Conservation (phyloP, 2,113 vertebrate species). For the Paramisgurnus dabryanus region DNA sequence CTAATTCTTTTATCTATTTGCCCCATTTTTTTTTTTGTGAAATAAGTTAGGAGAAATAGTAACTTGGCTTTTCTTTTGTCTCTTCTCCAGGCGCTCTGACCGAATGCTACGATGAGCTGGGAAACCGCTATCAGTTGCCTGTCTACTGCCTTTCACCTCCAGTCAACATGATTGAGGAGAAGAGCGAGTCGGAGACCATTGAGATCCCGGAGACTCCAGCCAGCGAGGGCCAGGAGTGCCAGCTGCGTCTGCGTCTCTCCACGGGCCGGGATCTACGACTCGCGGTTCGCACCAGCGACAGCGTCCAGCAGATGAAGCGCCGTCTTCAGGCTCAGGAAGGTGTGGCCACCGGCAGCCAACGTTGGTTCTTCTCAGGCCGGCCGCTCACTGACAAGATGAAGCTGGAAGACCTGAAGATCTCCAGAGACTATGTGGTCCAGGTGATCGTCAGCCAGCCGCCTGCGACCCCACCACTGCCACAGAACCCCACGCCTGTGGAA, state of each 20-base stretch:
- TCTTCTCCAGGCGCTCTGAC: conserved; percentile 84
- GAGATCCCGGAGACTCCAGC: conserved; percentile 79
- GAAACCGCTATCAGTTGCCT: conserved; percentile 96
- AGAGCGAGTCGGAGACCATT: conserved; percentile 84
- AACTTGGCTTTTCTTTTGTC: neutral
- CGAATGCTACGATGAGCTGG: conserved; percentile 97
- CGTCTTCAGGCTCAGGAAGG: conserved; percentile 87
- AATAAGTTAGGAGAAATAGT: neutral
- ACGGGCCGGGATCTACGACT: conserved; percentile 93
- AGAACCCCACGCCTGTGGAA: conserved; percentile 45
- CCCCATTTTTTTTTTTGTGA: no score
- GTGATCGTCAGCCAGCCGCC: conserved; percentile 96
- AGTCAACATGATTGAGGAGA: conserved; percentile 98
- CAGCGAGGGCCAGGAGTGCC: conserved; percentile 88
- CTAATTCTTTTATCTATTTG: no score
- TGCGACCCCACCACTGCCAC: neutral
- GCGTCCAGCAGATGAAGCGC: conserved; percentile 94
- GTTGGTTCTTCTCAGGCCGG: conserved; percentile 98
- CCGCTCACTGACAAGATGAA: conserved; percentile 95
- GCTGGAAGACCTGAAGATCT: conserved; percentile 96
- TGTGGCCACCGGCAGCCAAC: conserved; percentile 83
- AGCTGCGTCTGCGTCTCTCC: conserved; percentile 93
- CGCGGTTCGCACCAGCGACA: conserved; percentile 88
- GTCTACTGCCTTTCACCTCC: conserved; percentile 95
- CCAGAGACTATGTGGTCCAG: conserved; percentile 97